Base-by-base conservation (phyloP, 2,888 invertebrate genomes). In the Polydrusus cervinus region DNA sequence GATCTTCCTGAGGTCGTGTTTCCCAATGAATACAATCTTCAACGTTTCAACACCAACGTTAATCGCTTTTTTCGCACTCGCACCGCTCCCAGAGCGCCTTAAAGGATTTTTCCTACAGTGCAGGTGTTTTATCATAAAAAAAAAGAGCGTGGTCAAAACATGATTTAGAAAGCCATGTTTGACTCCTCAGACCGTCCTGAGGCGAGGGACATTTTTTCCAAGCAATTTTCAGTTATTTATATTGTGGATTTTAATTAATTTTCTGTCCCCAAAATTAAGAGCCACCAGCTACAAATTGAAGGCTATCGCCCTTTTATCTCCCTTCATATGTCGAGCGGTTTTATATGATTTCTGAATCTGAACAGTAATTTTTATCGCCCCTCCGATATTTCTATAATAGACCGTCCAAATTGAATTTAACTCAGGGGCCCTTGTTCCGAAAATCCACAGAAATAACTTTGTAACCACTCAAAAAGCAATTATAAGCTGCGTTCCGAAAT, bases 321-420 rank as follows among this genome's bases (percentile, higher is more conserved):
- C 38, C 38, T 60, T 60, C 38, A 38, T 34, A 38, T 60, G 34
- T 38, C 16, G 57, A 60, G 38, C 18, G 18, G 10, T 60, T 62
- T 45, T 45, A 64, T 71, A 38, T 71, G 71, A 71, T 71, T 71
- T 65, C 71, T 65, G 65, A 61, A 71, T 73, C 51, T 67, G 60
- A 66, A 61, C 66, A 47, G 67, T 73, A 73, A 73, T 73, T 67
- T 74, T 74, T 74, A 57, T 68, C 74, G 43, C 64, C 66, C 74
- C 57, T 70, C 74, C 20, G 64, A 49, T 74, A 68, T 70, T 70
- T 64, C 61, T 70, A 70, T 74, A 74, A 74, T 74, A 69, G 74
- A 74, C 62, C 74, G 74, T 65, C 74, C 67, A 70, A 74, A 74
- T 74, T 74, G 43, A 74, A 74, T 74, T 74, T 74, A 60, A 49